Percentiles rank a stretch among this genome's conserved stretches.
Conservation (phyloP, 2,113 vertebrate species). For the Paradoxurus hermaphroditus region DNA sequence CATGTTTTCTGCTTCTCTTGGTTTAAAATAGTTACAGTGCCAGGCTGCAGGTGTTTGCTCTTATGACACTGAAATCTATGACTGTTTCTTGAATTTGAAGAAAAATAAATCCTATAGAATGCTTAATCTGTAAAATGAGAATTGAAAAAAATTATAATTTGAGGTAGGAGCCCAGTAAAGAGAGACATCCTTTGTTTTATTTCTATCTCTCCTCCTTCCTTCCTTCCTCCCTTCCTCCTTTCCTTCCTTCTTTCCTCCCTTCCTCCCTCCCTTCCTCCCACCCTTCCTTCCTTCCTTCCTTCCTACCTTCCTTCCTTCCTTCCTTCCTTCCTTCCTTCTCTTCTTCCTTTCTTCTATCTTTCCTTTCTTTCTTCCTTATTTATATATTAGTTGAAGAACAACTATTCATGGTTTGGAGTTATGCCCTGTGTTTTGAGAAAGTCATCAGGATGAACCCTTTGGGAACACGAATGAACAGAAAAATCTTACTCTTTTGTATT, state of each 20-base stretch:
- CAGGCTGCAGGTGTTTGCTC: conserved; percentile 2
- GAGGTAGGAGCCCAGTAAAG: neutral
- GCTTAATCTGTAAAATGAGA: neutral
- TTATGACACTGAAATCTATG: neutral
- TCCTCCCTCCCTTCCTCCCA: neutral
- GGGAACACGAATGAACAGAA: neutral
- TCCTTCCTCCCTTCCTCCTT: neutral
- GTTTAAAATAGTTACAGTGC: conserved; percentile 3
- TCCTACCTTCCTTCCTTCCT: neutral
- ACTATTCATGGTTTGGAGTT: neutral
- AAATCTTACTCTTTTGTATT: neutral
- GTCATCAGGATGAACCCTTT: neutral
- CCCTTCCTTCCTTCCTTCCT: neutral
- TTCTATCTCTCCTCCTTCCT: neutral
- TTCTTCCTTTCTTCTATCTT: neutral
- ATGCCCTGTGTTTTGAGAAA: neutral
- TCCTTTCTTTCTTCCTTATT: neutral
- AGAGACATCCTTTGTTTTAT: neutral
- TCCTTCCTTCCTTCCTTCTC: neutral
- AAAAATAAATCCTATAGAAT: neutral
- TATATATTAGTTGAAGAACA: neutral
- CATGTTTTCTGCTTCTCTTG: neutral
- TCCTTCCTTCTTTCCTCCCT: neutral
- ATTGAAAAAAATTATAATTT: neutral
- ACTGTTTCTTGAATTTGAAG: neutral